Conservation (phyloP, 2,797 vertebrate genomes). For the Mus minutoides region DNA sequence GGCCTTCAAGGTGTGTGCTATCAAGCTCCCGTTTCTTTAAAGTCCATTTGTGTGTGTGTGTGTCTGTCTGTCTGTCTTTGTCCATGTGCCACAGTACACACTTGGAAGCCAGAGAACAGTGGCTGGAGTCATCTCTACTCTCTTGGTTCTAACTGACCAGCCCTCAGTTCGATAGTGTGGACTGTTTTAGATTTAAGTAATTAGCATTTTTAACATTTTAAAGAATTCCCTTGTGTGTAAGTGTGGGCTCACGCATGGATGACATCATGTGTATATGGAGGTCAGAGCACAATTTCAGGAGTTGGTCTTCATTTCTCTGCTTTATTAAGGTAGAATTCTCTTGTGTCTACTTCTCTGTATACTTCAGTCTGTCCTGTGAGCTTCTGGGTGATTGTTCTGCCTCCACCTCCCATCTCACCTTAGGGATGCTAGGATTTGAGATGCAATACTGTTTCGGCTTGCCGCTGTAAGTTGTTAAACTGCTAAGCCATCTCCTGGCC, state of each 20-base stretch:
- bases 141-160: background rate
- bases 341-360: background rate
- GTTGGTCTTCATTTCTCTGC: background rate
- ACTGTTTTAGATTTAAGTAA: background rate
- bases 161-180: background rate
- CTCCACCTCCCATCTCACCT: background rate
- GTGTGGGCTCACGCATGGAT: background rate
- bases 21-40: background rate
- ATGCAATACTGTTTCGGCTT: background rate
- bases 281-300: background rate
- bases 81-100: background rate
- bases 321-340: background rate
- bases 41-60: background rate
- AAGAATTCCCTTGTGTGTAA: background rate
- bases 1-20: background rate
- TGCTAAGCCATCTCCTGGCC: background rate
- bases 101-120: background rate
- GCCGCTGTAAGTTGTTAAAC: background rate
- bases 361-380: background rate
- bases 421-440: background rate
- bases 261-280: background rate
- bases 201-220: background rate
- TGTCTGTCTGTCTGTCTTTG: background rate
- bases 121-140: background rate
- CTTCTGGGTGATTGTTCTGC: background rate